These are phyloP conservation scores for Himalopsyche japonica DNA, from an alignment of 2,888 invertebrate species.

Conservation along the genomic window DNA sequence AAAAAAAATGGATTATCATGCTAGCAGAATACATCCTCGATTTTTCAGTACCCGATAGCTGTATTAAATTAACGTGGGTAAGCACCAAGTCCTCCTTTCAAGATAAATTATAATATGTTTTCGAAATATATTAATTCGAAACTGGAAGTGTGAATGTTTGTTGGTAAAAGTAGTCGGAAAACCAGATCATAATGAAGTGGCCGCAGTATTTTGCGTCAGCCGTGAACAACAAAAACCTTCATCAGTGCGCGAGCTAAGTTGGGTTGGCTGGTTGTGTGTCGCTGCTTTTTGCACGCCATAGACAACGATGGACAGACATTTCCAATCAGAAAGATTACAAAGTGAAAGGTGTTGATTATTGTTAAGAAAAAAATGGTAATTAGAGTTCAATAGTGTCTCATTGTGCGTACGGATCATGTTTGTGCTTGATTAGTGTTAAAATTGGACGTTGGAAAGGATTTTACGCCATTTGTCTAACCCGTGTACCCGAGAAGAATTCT, in stretches of 20 bases:
- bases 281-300: background rate
- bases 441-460: background rate
- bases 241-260: background rate
- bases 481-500: background rate
- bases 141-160: background rate
- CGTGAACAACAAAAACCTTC: background rate
- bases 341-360: conserved; percentile 22
- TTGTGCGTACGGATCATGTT: background rate
- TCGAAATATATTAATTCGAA: too few relatives aligned
- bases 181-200: background rate
- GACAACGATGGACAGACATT: background rate
- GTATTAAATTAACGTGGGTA: too few relatives aligned
- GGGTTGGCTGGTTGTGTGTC: background rate
- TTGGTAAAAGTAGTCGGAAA: background rate
- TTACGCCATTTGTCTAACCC: background rate
- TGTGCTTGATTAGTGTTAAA: background rate
- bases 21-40: too few relatives aligned
- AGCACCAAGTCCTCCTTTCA: too few relatives aligned
- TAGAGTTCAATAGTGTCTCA: background rate
- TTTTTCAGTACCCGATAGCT: too few relatives aligned
- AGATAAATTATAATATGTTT: too few relatives aligned
- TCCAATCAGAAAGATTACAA: conserved; percentile 9
- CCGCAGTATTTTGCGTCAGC: background rate
- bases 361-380: conserved; percentile 3
- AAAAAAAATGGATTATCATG: too few relatives aligned